These are phyloP conservation scores for Drosophila macrothrix DNA, from an alignment of 2,888 invertebrate species.

Conservation along the genomic window DNA sequence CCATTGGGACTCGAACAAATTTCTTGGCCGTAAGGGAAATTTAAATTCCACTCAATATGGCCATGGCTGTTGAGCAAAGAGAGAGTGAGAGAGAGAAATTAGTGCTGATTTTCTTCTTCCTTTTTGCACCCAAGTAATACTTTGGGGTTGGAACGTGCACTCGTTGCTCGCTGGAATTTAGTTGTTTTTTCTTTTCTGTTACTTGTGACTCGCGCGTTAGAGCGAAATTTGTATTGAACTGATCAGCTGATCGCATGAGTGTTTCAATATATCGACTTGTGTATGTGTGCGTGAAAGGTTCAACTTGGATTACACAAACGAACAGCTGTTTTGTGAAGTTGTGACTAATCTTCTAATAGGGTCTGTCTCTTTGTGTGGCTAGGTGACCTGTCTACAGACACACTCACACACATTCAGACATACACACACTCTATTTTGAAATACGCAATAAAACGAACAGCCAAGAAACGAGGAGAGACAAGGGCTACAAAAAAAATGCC, in stretches of 20 bases:
- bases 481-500: background rate
- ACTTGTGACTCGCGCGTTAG: conserved; percentile 39
- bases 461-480: conserved; percentile 22
- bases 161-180: conserved; percentile 16
- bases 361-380: conserved; percentile 8
- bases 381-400: conserved; percentile 31
- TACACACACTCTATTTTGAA: background rate
- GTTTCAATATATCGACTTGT: conserved; percentile 6
- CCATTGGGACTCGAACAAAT: background rate
- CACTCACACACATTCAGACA: background rate
- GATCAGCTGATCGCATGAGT: conserved; percentile 71
- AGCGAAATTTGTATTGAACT: conserved; percentile 43
- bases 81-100: conserved; percentile 4
- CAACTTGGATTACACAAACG: conserved; percentile 27
- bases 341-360: conserved; percentile 49
- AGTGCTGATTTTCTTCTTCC: conserved; percentile 8
- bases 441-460: conserved; percentile 11
- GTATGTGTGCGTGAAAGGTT: conserved; percentile 6
- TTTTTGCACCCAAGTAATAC: background rate
- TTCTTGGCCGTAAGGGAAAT: conserved; percentile 14
- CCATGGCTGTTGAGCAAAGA: conserved; percentile 24
- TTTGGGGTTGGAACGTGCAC: conserved; percentile 49
- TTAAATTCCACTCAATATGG: conserved; percentile 65
- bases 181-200: conserved; percentile 30
- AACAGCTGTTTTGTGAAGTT: conserved; percentile 49